Base-by-base conservation (phyloP, 2,888 invertebrate species). In the Tachina lurida region DNA sequence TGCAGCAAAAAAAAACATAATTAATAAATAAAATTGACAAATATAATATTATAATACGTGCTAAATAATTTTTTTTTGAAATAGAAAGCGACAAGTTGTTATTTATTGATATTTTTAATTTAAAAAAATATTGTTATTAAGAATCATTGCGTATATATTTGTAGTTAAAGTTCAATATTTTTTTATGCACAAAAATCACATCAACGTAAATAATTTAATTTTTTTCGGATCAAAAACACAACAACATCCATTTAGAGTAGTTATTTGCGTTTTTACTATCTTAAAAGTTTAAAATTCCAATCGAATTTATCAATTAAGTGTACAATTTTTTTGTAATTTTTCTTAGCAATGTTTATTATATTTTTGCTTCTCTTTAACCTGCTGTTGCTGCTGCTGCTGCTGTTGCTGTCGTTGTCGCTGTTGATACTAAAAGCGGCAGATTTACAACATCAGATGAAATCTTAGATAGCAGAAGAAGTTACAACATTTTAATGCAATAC, bases 281-380 rank as follows among this genome's bases (percentile, higher is more conserved):
- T 82, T 71, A 75, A 84, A 87, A 86, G 84, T 87, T 87, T 87
- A 80, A 87, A 87, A 87, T 86, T 87, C 85, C 87, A 84, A 87
- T 87, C 87, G 87, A 86, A 87, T 87, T 87, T 87, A 87, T 87
- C 87, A 87, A 87, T 87, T 87, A 87, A 87, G 85, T 81, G 54
- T 41, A 85, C 79, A 87, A 79, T 85, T 31, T 84, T 87, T 80
- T 84, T 86, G 79, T 83, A 79, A 79, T 86, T 80, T 73, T 86
- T 80, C 71, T 80, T 82, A 60, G 60, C 58, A 49, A 67, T 56
- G 22, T 73, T 79, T 65, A 41, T 49, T 22, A 22, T 68, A 41
- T 13, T 5, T 41, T n/a, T 49, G 52, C 52, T 65, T 67, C 65
- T n/a, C 19, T 76, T 45, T 54, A 63, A 31, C 12, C 49, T 56